Percentiles rank a stretch among this genome's conserved stretches.
These are phyloP conservation scores for Pelmatolapia mariae DNA, from an alignment of 2,113 vertebrate genomes.

Conservation along the genomic window DNA sequence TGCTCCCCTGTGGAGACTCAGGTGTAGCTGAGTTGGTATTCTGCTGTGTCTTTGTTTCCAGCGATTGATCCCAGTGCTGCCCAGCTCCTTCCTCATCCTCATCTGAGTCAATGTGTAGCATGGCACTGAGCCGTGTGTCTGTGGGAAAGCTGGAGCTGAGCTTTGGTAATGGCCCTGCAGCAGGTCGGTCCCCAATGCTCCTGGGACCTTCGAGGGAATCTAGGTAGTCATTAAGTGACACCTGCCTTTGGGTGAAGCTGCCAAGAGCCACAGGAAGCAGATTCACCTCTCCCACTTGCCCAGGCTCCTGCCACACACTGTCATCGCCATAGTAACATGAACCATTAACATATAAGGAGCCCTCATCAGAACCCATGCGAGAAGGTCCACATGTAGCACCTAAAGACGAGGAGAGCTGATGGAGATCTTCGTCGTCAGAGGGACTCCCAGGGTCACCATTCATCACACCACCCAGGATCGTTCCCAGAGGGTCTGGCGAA, in stretches of 20 bases:
- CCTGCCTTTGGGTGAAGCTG: slow-evolving; percentile 76
- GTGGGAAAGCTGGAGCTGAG: slow-evolving; percentile 95
- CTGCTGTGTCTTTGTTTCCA: background rate
- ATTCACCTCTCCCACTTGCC: background rate
- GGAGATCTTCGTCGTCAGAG: slow-evolving; percentile 89
- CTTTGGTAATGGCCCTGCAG: slow-evolving; percentile 79
- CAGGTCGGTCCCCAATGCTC: slow-evolving; percentile 66
- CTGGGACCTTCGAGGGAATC: slow-evolving; percentile 80
- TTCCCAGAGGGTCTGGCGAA: slow-evolving; percentile 73
- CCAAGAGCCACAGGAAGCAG: background rate
- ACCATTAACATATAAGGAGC: slow-evolving; percentile 52
- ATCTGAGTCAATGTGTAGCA: slow-evolving; percentile 96
- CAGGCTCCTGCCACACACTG: slow-evolving; percentile 32
- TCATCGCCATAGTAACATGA: slow-evolving; percentile 37
- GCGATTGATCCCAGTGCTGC: slow-evolving; percentile 22
- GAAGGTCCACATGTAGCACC: slow-evolving; percentile 41
- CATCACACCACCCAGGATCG: slow-evolving; percentile 75
- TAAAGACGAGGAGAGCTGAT: slow-evolving; percentile 48
- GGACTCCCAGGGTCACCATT: slow-evolving; percentile 93
- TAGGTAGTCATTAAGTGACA: slow-evolving; percentile 89
- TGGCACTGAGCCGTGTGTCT: slow-evolving; percentile 89
- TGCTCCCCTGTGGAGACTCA: background rate
- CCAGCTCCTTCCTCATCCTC: slow-evolving; percentile 80
- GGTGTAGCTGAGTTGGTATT: background rate
- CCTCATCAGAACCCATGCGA: slow-evolving; percentile 63